Evolutionary conservation across 2,113 vertebrate genomes (phyloP).

Genomic region (Alectura lathami): DNA sequence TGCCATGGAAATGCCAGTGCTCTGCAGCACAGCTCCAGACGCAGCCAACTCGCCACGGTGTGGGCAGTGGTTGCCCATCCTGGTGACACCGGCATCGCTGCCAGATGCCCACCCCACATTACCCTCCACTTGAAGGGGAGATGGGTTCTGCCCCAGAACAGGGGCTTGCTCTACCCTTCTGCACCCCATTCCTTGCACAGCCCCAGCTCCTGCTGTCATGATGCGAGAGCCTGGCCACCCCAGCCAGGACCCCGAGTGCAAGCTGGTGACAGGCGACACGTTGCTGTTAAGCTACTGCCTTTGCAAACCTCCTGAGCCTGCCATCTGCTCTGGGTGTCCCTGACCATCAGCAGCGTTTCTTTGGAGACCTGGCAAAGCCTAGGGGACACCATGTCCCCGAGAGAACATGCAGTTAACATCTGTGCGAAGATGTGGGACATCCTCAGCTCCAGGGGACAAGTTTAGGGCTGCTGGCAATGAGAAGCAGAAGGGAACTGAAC

Average conservation of each 20-base stretch:
- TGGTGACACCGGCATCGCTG: accelerated
- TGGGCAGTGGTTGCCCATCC: neutral
- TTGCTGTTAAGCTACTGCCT: neutral
- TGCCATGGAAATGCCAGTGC: neutral
- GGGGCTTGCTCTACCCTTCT: neutral
- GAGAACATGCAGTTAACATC: neutral
- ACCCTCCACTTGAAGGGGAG: neutral
- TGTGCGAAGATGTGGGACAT: neutral
- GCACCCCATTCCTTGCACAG: neutral
- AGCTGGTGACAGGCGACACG: neutral
- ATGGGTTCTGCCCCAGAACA: neutral
- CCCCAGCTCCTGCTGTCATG: neutral
- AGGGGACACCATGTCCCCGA: neutral
- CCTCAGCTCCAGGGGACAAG: neutral
- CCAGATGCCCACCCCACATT: accelerated
- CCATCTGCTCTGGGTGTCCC: slow-evolving; percentile 7
- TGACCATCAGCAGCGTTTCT: neutral
- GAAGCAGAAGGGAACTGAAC: neutral
- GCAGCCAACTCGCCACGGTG: accelerated
- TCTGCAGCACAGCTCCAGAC: neutral
- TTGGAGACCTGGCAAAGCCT: neutral
- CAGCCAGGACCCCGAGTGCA: neutral
- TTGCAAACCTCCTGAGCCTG: neutral
- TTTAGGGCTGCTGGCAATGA: neutral
- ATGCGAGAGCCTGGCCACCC: no score